These are phyloP conservation scores for Vicugna pacos DNA, from an alignment of 2,113 vertebrate genomes.

Conservation along the genomic window DNA sequence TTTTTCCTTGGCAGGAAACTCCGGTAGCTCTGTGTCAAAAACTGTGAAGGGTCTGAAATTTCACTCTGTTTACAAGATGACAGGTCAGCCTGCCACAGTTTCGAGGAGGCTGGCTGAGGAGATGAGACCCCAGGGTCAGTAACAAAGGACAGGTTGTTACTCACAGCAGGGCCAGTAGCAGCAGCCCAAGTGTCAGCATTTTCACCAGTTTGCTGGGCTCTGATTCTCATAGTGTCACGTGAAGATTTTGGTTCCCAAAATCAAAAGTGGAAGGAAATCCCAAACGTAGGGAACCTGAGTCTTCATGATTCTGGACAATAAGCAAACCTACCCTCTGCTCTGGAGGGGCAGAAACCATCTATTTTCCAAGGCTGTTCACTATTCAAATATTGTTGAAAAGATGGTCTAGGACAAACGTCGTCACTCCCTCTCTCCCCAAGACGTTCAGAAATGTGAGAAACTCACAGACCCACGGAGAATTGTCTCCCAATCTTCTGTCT, in stretches of 20 bases:
- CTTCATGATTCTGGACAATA: background rate
- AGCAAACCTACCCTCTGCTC: background rate
- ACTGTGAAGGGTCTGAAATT: background rate
- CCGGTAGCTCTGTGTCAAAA: background rate
- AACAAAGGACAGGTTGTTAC: background rate
- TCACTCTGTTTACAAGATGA: background rate
- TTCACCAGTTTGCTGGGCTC: background rate
- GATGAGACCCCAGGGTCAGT: background rate
- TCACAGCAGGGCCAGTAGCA: background rate
- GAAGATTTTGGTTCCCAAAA: background rate
- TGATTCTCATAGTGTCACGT: background rate
- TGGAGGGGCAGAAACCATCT: background rate
- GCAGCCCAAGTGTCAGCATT: background rate
- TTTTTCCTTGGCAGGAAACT: slow-evolving; percentile 40
- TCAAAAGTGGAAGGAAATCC: background rate
- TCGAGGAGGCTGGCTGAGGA: background rate
- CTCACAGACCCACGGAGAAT: background rate
- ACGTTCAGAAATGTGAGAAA: background rate
- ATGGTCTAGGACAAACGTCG: background rate
- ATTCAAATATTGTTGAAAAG: background rate
- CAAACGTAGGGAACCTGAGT: background rate
- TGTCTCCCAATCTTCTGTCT: background rate
- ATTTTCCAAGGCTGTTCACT: background rate
- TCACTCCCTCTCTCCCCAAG: background rate
- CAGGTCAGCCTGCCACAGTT: background rate